Percentiles rank a stretch among this genome's conserved stretches.
Conservation (phyloP, 2,113 vertebrate species). For the Megaceryle torquata region DNA sequence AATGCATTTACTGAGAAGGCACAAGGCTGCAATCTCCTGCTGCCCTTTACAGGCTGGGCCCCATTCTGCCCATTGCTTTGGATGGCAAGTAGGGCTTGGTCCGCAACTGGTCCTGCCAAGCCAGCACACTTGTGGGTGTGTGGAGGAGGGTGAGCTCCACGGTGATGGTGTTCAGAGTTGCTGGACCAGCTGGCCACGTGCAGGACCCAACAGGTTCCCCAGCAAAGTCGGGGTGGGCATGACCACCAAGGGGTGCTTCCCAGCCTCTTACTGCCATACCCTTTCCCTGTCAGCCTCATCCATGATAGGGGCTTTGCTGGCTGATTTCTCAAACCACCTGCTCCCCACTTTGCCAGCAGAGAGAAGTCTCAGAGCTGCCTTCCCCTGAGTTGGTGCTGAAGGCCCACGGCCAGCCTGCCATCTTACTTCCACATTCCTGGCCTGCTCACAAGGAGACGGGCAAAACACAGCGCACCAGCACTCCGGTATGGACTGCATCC, state of each 20-base stretch:
- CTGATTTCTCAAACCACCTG: accelerated
- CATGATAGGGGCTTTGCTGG: accelerated
- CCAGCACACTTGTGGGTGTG: accelerated
- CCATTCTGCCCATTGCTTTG: not conserved
- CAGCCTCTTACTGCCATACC: accelerated
- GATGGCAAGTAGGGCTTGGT: accelerated
- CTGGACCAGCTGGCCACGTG: accelerated
- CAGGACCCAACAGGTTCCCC: accelerated
- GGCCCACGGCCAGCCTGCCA: accelerated
- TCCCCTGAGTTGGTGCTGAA: not conserved
- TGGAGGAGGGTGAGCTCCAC: accelerated
- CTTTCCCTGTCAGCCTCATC: not conserved
- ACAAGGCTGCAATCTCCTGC: not conserved
- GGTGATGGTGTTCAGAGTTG: accelerated
- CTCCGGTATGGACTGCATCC: accelerated
- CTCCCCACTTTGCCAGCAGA: not conserved
- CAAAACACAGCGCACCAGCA: accelerated
- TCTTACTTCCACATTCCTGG: accelerated
- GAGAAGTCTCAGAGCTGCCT: accelerated
- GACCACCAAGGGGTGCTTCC: accelerated
- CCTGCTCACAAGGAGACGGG: accelerated
- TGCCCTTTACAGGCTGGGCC: accelerated
- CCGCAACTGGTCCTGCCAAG: accelerated
- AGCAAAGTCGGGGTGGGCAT: accelerated
- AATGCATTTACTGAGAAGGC: not conserved